Percentiles rank a stretch among this genome's conserved stretches.
Conservation (phyloP, 2,113 vertebrate genomes). For the Castor canadensis region DNA sequence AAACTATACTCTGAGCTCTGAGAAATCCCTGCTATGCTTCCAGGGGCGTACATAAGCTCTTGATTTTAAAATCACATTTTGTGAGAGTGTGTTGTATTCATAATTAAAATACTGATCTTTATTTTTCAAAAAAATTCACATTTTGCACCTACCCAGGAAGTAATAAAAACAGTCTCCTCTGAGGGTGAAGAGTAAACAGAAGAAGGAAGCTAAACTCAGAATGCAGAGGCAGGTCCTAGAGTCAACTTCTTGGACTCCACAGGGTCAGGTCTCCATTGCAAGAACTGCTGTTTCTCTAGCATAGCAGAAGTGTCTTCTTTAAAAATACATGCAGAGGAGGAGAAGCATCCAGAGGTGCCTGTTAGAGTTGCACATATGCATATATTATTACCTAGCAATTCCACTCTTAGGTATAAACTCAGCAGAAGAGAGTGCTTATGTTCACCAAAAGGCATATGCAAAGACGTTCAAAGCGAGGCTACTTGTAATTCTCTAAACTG, state of each 20-base stretch:
- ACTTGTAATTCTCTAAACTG: not conserved
- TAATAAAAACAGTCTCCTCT: not conserved
- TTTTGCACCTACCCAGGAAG: not conserved
- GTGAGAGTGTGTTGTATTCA: too few species aligned
- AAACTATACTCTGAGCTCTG: not conserved
- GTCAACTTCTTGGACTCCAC: not conserved
- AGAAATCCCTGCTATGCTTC: not conserved
- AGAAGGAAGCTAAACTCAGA: not conserved
- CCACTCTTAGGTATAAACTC: not conserved
- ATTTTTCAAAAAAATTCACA: too few species aligned
- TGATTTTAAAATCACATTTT: too few species aligned
- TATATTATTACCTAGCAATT: not conserved
- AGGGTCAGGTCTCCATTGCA: not conserved
- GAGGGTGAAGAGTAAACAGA: not conserved
- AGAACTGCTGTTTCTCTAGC: conserved; percentile 2
- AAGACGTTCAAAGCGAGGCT: not conserved
- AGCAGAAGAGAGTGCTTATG: not conserved
- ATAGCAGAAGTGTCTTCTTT: not conserved
- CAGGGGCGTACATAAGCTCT: not conserved
- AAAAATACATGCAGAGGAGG: not conserved
- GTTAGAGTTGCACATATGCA: not conserved
- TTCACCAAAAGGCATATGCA: not conserved
- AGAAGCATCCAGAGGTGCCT: not conserved
- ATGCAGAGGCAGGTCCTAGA: not conserved
- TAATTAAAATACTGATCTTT: too few species aligned